Base-by-base conservation (phyloP, 92 coral and sea anemone genomes). In the Hydrozoanthus gracilis region DNA sequence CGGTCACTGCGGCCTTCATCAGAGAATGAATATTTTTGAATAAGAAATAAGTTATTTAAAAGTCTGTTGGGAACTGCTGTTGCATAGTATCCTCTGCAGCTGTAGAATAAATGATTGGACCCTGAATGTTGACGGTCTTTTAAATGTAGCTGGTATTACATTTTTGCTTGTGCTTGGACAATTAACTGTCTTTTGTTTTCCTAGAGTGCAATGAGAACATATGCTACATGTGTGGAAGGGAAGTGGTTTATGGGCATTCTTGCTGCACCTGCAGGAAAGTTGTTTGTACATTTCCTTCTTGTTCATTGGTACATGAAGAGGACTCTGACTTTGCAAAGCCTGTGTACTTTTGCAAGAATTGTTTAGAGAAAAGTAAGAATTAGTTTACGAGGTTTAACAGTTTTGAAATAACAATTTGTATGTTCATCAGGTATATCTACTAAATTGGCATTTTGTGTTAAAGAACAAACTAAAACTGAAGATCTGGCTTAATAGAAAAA, bases 201-300 rank as follows among this genome's bases (percentile, higher is more conserved):
- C 48, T 20, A 69, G 46, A 27, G 74, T 69, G 14, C 74, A 69
- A 27, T 35, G 74, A 11, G 13, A 69, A 69, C 74, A 69, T 35
- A 17, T 68, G 73, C 46, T 68, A 68, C 46, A 68, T 68, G 44
- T 68, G 73, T 35, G 47, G 0, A 35, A 70, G 39, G 14, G 49
- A 18, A 70, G 74, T 69, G 5, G 49, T 69, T 27, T 69, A 69
- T 69, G 35, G 10, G 48, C 74, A 69, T 69, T 20, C 35, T 27
- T 69, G 74, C 74, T 48, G 39, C 3, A 69, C 18, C 8, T 70
- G 74, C 10, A 70, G 74, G 50, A 35, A 70, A 70, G 74, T 70
- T 70, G 74, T 35, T 70, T 70, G 74, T 44, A 70, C 50, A 7
- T 70, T 70, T 70, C 74, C 74, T 70, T 27, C 49, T 70, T 70